These are phyloP conservation scores for Lithobates pipiens DNA, from an alignment of 2,797 vertebrate species.

Conservation along the genomic window DNA sequence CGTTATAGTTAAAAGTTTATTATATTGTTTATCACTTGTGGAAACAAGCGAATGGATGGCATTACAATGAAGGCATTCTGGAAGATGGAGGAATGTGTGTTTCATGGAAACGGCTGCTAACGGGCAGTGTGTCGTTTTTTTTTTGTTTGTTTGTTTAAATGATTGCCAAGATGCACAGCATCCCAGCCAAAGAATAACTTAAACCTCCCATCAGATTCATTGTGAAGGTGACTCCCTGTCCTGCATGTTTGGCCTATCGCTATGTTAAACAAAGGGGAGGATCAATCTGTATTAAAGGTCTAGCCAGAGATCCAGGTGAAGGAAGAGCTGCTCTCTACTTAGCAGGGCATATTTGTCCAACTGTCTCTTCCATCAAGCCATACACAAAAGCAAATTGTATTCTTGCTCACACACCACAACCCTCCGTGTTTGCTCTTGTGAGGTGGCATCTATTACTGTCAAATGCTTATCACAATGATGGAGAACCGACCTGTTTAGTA, in stretches of 20 bases:
- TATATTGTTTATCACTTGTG: neutral
- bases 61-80: conserved; percentile 11
- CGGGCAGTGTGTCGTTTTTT: conserved; percentile 25
- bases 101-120: conserved; percentile 60
- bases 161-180: conserved; percentile 13
- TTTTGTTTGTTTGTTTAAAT: conserved; percentile 43
- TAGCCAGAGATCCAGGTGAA: conserved; percentile 54
- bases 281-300: conserved; percentile 40
- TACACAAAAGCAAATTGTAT: conserved; percentile 56
- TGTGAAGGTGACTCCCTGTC: conserved; percentile 52
- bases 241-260: conserved; percentile 48
- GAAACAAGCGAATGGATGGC: neutral
- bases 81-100: conserved; percentile 49
- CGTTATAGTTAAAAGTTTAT: neutral
- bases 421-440: conserved; percentile 47
- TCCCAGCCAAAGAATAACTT: neutral
- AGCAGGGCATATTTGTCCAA: conserved; percentile 60
- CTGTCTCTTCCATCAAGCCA: conserved; percentile 60
- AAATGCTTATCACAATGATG: conserved; percentile 52
- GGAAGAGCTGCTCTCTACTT: conserved; percentile 57
- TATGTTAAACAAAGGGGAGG: conserved; percentile 44
- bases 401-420: conserved; percentile 49
- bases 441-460: conserved; percentile 56
- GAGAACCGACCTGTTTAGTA: conserved; percentile 18
- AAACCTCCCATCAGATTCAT: conserved; percentile 29